A percentile compares a stretch with the other conserved stretches of the same genome.
Conservation (phyloP, 92 coral and sea anemone genomes). For the Virgularia gustaviana region DNA sequence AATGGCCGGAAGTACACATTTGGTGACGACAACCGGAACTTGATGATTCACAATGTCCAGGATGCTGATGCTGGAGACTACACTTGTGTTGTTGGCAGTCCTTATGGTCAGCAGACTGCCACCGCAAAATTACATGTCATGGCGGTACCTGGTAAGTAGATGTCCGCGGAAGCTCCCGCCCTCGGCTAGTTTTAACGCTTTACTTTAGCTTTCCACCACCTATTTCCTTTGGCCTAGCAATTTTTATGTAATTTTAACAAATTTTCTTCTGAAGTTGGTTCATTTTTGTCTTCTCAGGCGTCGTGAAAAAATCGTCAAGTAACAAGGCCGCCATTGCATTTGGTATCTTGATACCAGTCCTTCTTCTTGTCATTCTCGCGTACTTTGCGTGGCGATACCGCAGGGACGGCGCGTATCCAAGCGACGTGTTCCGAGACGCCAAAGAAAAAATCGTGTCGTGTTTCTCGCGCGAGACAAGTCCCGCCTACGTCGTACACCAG, state of each 20-base stretch:
- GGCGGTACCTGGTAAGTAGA: neutral
- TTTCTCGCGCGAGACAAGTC: neutral
- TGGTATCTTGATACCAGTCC: neutral
- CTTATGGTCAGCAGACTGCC: neutral
- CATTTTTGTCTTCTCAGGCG: neutral
- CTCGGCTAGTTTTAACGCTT: too few species aligned
- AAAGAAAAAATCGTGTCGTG: constrained; percentile 12
- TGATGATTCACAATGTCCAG: neutral
- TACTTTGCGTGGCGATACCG: constrained; percentile 24
- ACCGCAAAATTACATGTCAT: neutral
- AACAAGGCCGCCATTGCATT: constrained; percentile 16
- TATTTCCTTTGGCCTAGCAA: too few species aligned
- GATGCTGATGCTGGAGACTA: constrained; percentile 8
- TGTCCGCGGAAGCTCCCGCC: neutral
- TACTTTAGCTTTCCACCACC: too few species aligned
- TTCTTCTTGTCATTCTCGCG: neutral
- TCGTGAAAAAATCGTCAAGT: neutral
- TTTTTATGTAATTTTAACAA: too few species aligned
- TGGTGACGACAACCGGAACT: neutral
- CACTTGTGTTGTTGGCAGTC: neutral
- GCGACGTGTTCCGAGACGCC: constrained; percentile 15
- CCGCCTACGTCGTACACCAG: neutral
- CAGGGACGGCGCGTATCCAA: constrained; percentile 11
- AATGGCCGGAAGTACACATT: neutral
- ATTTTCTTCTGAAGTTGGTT: neutral